Base-by-base conservation (phyloP, 2,113 vertebrate species). In the Mesocricetus auratus region DNA sequence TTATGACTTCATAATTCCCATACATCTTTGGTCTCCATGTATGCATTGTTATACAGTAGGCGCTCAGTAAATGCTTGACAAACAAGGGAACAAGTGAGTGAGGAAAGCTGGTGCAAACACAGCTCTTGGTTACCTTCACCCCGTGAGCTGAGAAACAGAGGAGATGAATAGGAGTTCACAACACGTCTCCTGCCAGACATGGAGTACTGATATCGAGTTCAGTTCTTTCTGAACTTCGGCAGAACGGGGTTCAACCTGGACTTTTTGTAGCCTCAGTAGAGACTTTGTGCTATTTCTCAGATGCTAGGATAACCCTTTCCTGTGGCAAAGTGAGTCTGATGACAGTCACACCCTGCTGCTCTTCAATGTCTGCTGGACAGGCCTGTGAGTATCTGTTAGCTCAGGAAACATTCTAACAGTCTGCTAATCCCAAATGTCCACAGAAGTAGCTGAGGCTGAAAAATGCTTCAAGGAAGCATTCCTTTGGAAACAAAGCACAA, bases 391-490 rank as follows among this genome's bases (percentile, higher is more conserved):
- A 66, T 45, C 69, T 36, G 64, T 22, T 24, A 56, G 50, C 89
- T 79, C 22, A 26, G 62, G 56, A 24, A 85, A 33, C 47, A 58
- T 45, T n/a, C 13, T 11, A 29, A 39, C 0, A 2, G 13, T 33
- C 33, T 77, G n/a, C 50, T 94, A 64, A 94, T 90, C 79, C 47
- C 74, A 62, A 60, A 62, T 90, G 94, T 78, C 60, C 74, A 90
- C 89, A 78, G 81, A 73, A 62, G 66, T 56, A 66, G 8, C 66
- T 87, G 68, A 56, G n/a, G 4, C 73, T 87, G 62, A 56, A 21
- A 31, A 36, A 81, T 11, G 19, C 50, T 56, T 21, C 33, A 81
- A 81, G 42, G 74, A 82, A 81, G 16, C n/a, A 50, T 62, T 64
- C 15, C 0, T 10, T 19, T 12, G 17, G 22, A 31, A 78, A 33